Base-by-base conservation (phyloP, 2,888 invertebrate species). In the Dioctria rufipes region DNA sequence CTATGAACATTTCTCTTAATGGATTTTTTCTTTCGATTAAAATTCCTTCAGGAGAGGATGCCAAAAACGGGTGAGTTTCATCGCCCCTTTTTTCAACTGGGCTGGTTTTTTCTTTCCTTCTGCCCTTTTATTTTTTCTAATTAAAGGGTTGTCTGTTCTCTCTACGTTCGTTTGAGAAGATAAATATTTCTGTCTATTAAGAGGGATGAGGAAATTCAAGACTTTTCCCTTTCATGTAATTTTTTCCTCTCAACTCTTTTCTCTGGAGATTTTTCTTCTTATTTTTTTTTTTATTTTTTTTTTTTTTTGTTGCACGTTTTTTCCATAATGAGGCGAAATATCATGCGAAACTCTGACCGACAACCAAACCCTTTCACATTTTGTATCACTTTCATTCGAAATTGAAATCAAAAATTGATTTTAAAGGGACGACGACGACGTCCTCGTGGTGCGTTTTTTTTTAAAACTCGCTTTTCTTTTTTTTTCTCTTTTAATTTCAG, bases 101-200 rank as follows among this genome's bases (percentile, higher is more conserved):
- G 67, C n/a, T 66, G 49, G 13, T 40, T 78, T 63, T 78, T 78
- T 78, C 67, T 25, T 67, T 54, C 66, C 42, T 78, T 67, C 78
- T 67, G 78, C 78, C 78, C 78, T 78, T 78, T 78, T 78, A 78
- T 78, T 78, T 78, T 78, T 78, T 66, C 78, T 78, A 78, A 78
- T 78, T 78, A 78, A 78, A 78, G 78, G 78, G 78, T 78, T 78
- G 78, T 66, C 66, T 78, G 78, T 71, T 71, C 66, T 65, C 66
- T 25, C 25, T 66, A 67, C 54, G 67, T 67, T 66, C 66, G 66
- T 66, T 66, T 66, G 66, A 78, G 78, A 78, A 78, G 66, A 78
- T 66, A 78, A 66, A 78, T 66, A 78, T 78, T 66, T 66, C 66
- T 66, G 66, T 66, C 58, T 58, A 78, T 66, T 78, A 54, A 66